Percentiles rank a stretch among this genome's conserved stretches.
Conservation (phyloP, 2,888 invertebrate species). For the Ernsta delagoae region DNA sequence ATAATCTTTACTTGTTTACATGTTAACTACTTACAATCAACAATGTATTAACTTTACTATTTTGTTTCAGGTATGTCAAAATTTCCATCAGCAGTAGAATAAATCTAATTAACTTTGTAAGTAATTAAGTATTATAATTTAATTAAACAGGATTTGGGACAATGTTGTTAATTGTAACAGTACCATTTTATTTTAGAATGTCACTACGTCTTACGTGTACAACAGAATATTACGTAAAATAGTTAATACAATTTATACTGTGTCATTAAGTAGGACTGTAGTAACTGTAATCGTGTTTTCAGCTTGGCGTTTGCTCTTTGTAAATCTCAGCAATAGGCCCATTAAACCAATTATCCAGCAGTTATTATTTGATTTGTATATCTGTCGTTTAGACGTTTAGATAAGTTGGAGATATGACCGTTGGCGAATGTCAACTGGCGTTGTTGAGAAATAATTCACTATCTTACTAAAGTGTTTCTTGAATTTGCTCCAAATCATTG, state of each 20-base stretch:
- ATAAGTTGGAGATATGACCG: constrained; percentile 32
- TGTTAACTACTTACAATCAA: no score
- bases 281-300: neutral
- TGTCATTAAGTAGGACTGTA: neutral
- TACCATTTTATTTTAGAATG: neutral
- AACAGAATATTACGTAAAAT: neutral
- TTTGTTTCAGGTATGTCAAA: no score
- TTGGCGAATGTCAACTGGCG: constrained; percentile 15
- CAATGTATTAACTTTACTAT: no score
- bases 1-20: no score
- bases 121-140: no score
- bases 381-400: constrained; percentile 21
- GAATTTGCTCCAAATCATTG: neutral
- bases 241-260: neutral
- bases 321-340: constrained; percentile 24
- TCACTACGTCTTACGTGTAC: neutral
- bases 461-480: neutral
- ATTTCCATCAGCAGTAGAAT: no score
- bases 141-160: no score
- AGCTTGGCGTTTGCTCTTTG: constrained; percentile 24
- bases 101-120: no score
- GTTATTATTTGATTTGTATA: constrained; percentile 38
- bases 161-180: no score
- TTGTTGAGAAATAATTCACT: constrained; percentile 26
- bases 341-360: constrained; percentile 36